A percentile compares a stretch with the other conserved stretches of the same genome.
These are phyloP conservation scores for Alentia gelatinosa DNA, from an alignment of 2,888 invertebrate species.

Conservation along the genomic window DNA sequence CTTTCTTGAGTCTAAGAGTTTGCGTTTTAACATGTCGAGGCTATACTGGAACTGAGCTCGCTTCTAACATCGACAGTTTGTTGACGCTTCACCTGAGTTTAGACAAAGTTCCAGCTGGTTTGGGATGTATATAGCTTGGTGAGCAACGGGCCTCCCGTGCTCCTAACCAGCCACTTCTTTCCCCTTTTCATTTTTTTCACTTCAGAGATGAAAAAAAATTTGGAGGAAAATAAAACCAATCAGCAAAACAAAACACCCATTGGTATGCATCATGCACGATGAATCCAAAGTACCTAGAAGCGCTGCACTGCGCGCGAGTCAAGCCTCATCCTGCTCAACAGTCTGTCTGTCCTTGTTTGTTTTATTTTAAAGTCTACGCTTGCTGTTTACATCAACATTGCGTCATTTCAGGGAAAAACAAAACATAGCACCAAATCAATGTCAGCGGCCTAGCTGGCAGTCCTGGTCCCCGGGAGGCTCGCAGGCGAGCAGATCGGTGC, in stretches of 20 bases:
- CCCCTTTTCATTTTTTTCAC: not conserved
- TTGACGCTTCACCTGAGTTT: not conserved
- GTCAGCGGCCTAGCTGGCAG: slow-evolving; percentile 22
- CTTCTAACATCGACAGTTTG: not conserved
- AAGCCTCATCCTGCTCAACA: not conserved
- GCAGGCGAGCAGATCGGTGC: not conserved
- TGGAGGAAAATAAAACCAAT: not conserved
- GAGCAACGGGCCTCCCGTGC: not conserved
- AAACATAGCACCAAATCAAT: not conserved
- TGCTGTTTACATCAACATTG: not conserved
- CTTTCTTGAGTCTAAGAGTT: not conserved
- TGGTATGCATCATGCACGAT: not conserved
- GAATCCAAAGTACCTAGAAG: not conserved
- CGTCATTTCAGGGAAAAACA: not conserved
- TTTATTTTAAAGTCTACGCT: not conserved
- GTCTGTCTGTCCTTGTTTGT: not conserved
- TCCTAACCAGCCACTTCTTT: not conserved
- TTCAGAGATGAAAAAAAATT: not conserved
- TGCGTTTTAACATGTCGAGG: not conserved
- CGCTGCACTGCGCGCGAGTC: not conserved
- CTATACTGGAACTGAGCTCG: not conserved
- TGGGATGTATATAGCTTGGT: not conserved
- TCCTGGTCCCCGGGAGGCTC: not conserved
- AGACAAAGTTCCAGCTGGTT: not conserved
- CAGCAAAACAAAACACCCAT: not conserved